phyloP scores from a whole-genome alignment of 2,797 vertebrate species.

The Pangasius djambal region DNA sequence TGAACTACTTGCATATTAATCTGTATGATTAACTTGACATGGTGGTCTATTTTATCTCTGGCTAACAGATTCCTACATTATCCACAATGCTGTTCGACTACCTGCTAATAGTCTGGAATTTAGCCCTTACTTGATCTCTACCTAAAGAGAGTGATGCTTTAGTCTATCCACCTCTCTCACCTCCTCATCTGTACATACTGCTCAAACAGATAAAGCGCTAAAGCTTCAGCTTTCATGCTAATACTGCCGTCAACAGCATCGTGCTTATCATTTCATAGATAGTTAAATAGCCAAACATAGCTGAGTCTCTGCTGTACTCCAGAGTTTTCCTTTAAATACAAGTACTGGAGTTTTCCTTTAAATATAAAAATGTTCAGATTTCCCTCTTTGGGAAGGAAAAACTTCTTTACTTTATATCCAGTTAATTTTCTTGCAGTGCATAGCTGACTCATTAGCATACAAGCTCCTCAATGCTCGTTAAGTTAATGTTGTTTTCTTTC shows the following conservation, averaged over 20 bases:
- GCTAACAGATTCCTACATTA: neutral
- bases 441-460: neutral
- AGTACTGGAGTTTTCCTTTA: neutral
- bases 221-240: neutral
- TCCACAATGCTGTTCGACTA: neutral
- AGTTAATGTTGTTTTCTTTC: constrained; percentile 6
- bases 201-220: neutral
- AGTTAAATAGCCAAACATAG: neutral
- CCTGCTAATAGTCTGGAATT: neutral
- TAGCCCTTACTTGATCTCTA: neutral
- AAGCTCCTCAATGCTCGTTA: too few species aligned
- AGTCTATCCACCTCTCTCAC: neutral
- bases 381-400: neutral
- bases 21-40: too few species aligned
- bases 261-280: neutral
- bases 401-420: neutral
- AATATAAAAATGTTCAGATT: neutral
- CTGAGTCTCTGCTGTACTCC: neutral
- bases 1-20: too few species aligned
- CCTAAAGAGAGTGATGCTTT: neutral
- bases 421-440: neutral
- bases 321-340: neutral
- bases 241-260: neutral
- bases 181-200: neutral
- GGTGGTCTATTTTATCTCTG: too few species aligned